Conservation (phyloP, 2,113 vertebrate species). For the Pithys albifrons region DNA sequence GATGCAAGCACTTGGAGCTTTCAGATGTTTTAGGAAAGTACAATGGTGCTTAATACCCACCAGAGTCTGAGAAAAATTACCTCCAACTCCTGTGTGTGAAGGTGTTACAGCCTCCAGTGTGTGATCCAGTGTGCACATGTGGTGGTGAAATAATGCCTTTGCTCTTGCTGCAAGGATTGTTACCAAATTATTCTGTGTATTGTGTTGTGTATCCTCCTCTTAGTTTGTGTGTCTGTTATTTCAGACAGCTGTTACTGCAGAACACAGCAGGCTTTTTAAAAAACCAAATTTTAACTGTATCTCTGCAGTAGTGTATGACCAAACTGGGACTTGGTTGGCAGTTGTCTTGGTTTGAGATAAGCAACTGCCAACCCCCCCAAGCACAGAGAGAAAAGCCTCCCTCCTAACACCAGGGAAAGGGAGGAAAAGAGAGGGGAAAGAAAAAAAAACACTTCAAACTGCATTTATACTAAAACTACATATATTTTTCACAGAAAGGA, state of each 20-base stretch:
- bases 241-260: background rate
- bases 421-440: too few species aligned
- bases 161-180: background rate
- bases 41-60: background rate
- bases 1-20: background rate
- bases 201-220: background rate
- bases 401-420: too few species aligned
- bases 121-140: accelerated
- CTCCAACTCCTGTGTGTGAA: background rate
- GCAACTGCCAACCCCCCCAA: too few species aligned
- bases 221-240: background rate
- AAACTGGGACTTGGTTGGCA: background rate
- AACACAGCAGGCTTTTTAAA: background rate
- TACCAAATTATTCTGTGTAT: background rate
- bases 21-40: background rate
- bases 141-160: background rate
- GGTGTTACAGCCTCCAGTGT: background rate
- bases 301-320: background rate
- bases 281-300: background rate
- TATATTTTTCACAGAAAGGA: too few species aligned
- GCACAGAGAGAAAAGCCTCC: too few species aligned
- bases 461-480: too few species aligned
- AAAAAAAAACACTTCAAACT: too few species aligned
- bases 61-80: background rate
- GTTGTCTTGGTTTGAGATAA: too few species aligned